Evolutionary conservation across 2,797 vertebrate species (phyloP).

Genomic region (Silurus aristotelis): DNA sequence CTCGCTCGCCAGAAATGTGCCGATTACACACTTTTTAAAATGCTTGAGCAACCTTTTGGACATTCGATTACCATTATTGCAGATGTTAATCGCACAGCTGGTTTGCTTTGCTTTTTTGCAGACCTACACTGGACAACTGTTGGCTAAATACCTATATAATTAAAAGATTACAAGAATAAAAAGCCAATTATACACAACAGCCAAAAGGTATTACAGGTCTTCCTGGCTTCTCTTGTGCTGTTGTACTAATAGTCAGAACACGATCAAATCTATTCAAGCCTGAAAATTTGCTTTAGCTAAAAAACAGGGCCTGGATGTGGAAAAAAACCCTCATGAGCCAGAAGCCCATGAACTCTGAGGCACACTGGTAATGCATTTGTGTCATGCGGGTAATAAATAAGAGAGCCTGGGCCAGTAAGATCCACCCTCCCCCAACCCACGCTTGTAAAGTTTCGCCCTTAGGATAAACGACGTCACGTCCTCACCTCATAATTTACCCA

Average conservation of each 20-base stretch:
- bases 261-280: not conserved
- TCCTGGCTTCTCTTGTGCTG: not conserved
- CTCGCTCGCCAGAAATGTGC: not conserved
- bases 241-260: not conserved
- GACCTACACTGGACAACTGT: not conserved
- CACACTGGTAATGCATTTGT: slow-evolving; percentile 62
- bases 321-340: not conserved
- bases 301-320: not conserved
- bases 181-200: not conserved
- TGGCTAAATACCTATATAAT: not conserved
- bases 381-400: slow-evolving; percentile 69
- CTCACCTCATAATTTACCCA: slow-evolving; percentile 52
- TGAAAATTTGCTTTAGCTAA: not conserved
- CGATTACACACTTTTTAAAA: not conserved
- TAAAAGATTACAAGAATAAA: not conserved
- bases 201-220: not conserved
- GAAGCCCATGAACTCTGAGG: not conserved
- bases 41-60: not conserved
- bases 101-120: not conserved
- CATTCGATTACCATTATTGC: not conserved
- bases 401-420: slow-evolving; percentile 63
- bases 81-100: not conserved
- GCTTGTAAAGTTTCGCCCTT: slow-evolving; percentile 51
- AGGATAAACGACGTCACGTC: slow-evolving; percentile 30
- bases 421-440: slow-evolving; percentile 27